Conservation (phyloP, 2,888 invertebrate genomes). For the Cerceris rybyensis region DNA sequence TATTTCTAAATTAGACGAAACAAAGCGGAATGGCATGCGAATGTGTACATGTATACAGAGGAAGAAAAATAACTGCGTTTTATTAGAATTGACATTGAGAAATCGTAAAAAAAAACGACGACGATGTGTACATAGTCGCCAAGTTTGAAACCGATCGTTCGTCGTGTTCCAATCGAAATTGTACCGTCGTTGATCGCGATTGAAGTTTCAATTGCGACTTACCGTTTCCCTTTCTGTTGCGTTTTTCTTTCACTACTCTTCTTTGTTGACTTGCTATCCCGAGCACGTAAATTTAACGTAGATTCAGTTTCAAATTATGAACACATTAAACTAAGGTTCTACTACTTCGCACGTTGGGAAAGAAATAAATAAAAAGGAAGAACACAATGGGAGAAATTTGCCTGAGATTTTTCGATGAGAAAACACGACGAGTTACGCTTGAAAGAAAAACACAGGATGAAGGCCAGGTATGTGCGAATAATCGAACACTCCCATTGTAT, state of each 20-base stretch:
- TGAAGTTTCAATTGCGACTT: slow-evolving; percentile 9
- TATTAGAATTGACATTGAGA: slow-evolving; percentile 72
- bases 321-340: slow-evolving; percentile 56
- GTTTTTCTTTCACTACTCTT: background rate
- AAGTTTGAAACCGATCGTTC: slow-evolving; percentile 67
- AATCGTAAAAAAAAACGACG: slow-evolving; percentile 50
- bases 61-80: slow-evolving; percentile 62
- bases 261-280: background rate
- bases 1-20: slow-evolving; percentile 75
- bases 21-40: slow-evolving; percentile 57
- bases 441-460: background rate
- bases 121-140: slow-evolving; percentile 70
- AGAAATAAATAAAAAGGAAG: background rate
- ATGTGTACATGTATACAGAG: slow-evolving; percentile 71
- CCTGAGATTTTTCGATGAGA: background rate
- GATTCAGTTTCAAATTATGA: slow-evolving; percentile 65
- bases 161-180: slow-evolving; percentile 31
- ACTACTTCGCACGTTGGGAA: slow-evolving; percentile 38
- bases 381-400: too few species aligned
- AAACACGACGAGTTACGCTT: background rate
- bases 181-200: background rate
- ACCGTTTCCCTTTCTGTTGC: background rate
- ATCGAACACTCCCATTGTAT: background rate
- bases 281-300: slow-evolving; percentile 34
- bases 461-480: slow-evolving; percentile 3